Evolutionary conservation across 2,113 vertebrate genomes (phyloP).

Genomic region (Phrynosoma blainvillii): DNA sequence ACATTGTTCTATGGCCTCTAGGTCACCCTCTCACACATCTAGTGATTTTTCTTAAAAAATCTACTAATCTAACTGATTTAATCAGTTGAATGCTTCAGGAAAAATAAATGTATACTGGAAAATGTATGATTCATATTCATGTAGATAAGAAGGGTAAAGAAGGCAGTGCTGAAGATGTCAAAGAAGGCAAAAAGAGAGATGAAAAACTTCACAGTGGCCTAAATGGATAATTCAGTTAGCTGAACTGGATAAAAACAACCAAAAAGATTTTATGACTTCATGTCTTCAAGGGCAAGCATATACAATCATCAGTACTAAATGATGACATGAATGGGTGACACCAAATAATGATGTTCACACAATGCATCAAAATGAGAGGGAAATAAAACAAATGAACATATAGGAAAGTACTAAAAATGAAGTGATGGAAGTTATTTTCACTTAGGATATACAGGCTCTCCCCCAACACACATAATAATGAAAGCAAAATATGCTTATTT

Average conservation of each 20-base stretch:
- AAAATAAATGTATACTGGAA: not conserved
- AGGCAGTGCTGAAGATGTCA: not conserved
- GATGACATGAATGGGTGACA: too few species aligned
- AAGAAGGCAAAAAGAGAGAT: not conserved
- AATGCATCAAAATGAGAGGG: not conserved
- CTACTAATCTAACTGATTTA: not conserved
- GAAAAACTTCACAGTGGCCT: too few species aligned
- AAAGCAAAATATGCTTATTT: too few species aligned
- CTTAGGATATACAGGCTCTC: too few species aligned
- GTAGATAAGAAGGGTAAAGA: not conserved
- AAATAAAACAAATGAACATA: not conserved
- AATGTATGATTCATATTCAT: not conserved
- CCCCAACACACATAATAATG: too few species aligned
- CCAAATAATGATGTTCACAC: not conserved
- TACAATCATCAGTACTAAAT: too few species aligned
- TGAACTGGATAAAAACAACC: not conserved
- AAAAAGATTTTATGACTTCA: not conserved
- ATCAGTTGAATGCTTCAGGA: not conserved
- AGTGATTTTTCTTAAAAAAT: not conserved
- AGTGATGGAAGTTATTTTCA: too few species aligned
- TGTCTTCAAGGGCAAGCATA: not conserved
- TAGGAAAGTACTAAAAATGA: too few species aligned
- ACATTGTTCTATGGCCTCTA: not conserved
- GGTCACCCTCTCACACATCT: not conserved
- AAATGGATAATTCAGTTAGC: not conserved